phyloP scores from a whole-genome alignment of 2,113 vertebrate genomes.

The Dolichotis patagonum region DNA sequence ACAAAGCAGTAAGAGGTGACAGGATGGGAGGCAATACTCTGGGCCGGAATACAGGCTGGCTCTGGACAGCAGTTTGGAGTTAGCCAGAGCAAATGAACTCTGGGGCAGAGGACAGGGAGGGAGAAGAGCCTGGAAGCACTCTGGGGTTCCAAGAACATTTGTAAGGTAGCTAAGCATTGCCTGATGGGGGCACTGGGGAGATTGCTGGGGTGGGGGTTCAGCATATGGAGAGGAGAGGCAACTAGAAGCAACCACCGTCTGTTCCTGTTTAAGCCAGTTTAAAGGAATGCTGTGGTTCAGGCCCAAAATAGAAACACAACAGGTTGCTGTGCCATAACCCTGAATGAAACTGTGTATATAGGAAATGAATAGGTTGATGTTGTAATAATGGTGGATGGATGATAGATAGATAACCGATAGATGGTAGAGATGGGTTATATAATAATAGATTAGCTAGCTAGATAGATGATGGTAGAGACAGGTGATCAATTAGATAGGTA shows the following conservation, averaged over 20 bases:
- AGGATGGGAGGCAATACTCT: too few relatives aligned
- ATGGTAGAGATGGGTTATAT: neutral
- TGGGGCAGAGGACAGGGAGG: neutral
- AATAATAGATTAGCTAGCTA: neutral
- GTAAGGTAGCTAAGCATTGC: neutral
- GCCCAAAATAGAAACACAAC: neutral
- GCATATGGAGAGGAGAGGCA: neutral
- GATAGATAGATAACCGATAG: neutral
- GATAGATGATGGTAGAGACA: neutral
- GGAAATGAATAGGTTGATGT: neutral
- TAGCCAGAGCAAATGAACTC: neutral
- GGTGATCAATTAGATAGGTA: neutral
- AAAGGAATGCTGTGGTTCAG: neutral
- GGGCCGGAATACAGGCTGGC: too few relatives aligned
- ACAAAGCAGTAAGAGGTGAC: neutral
- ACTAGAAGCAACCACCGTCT: neutral
- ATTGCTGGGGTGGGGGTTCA: neutral
- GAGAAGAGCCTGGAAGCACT: neutral
- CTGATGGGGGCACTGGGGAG: neutral
- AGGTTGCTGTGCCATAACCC: neutral
- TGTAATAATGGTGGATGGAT: neutral
- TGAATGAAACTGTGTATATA: neutral
- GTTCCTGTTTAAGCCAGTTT: neutral
- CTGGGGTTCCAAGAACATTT: neutral
- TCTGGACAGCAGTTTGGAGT: neutral